Base-by-base conservation (phyloP, 2,888 invertebrate genomes). In the Mylabris sibirica region DNA sequence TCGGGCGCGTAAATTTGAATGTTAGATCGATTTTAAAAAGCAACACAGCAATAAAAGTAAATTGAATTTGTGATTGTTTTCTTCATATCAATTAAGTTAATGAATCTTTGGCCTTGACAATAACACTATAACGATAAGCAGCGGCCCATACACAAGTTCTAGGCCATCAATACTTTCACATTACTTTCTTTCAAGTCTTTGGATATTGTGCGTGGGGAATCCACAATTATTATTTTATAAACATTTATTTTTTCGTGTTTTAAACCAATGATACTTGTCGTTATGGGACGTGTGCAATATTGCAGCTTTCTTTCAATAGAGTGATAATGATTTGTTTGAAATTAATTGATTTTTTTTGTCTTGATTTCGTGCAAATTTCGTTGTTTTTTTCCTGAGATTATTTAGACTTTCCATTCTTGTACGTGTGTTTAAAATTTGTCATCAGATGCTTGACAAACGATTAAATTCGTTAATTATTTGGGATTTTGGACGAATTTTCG, bases 151-250 rank as follows among this genome's bases (percentile, higher is more conserved):
- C 3, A 72, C 79, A 79, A 82, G 82, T 84, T 84, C 82, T 84
- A 83, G 83, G 83, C 80, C 83, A 81, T 76, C 14, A 12, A 17
- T 57, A 83, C 84, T 84, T 84, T 84, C 83, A 83, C 83, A 78
- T 57, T 78, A 83, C 83, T 83, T 83, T 83, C 83, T 82, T 83
- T 79, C 14, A 57, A 24, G 11, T 11, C 12, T n/a, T 81, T 72
- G 73, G 24, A 64, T 61, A 61, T 68, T 65, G 65, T 63, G 63
- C 63, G 70, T 57, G 53, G 57, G 57, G 57, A 5, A 26, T 57
- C 8, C 14, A 57, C 6, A 30, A 30, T 30, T 8, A 30, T 30
- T n/a, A n/a, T n/a, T 17, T 44, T 17, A 20, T 17, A 17, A 20
- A 44, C 3, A 8, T 22, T 22, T 22, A 53, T 53, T 22, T 22